Conservation (phyloP, 2,113 vertebrate genomes). For the Baryphthengus martii region DNA sequence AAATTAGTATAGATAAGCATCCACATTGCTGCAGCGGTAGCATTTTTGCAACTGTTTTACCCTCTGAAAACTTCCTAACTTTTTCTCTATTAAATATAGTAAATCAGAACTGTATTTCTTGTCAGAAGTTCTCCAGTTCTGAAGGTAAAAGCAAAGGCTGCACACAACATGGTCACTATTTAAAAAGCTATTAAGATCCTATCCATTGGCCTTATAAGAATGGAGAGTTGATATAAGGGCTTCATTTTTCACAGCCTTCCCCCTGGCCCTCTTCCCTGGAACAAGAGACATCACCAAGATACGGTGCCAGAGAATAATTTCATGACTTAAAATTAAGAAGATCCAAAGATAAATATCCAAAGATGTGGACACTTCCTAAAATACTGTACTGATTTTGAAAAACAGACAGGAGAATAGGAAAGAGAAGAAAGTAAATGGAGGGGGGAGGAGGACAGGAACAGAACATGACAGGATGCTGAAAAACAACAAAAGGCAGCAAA, state of each 20-base stretch:
- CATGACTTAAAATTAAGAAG: neutral
- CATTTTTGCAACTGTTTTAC: neutral
- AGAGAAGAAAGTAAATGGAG: neutral
- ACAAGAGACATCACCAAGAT: neutral
- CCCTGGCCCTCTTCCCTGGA: neutral
- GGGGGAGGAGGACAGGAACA: neutral
- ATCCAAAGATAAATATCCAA: neutral
- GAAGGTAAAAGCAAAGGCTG: neutral
- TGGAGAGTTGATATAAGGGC: neutral
- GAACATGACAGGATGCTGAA: neutral
- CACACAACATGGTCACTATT: neutral
- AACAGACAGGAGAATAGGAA: neutral
- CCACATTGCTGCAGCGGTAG: neutral
- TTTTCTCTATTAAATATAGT: neutral
- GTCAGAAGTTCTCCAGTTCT: neutral
- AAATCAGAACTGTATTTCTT: neutral
- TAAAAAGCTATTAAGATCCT: neutral
- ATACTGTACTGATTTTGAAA: neutral
- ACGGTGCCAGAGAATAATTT: neutral
- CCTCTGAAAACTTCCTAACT: neutral
- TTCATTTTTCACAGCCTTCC: neutral
- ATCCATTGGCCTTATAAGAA: neutral
- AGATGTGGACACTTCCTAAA: neutral
- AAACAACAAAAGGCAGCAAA: neutral
- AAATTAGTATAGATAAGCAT: neutral